These are phyloP conservation scores for Xenentodon cancila DNA, from an alignment of 2,797 vertebrate genomes.

Conservation along the genomic window DNA sequence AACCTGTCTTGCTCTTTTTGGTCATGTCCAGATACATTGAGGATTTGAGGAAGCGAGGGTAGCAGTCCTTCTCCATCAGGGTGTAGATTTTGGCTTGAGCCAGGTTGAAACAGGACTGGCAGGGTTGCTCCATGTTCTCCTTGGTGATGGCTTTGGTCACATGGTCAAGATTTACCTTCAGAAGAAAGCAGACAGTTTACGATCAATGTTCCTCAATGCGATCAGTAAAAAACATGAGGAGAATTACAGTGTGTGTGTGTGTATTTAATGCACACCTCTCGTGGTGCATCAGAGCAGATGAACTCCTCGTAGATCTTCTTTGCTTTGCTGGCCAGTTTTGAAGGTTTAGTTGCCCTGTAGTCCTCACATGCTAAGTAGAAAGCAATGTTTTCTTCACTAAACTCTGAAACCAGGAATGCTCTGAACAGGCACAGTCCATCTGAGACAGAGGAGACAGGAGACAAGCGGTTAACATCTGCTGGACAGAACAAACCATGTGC, in stretches of 20 bases:
- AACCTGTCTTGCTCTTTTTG: slow-evolving; percentile 59
- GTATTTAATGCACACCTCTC: slow-evolving; percentile 85
- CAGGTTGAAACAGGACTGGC: slow-evolving; percentile 80
- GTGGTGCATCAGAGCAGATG: slow-evolving; percentile 89
- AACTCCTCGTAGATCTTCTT: slow-evolving; percentile 94
- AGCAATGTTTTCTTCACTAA: slow-evolving; percentile 96
- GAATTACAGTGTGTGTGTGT: not conserved
- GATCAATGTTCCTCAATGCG: not conserved
- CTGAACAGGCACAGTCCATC: slow-evolving; percentile 93
- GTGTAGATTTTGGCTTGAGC: slow-evolving; percentile 89
- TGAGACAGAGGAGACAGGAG: slow-evolving; percentile 64
- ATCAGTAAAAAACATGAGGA: not conserved
- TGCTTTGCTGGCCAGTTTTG: slow-evolving; percentile 89
- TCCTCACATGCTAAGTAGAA: slow-evolving; percentile 97
- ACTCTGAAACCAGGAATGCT: slow-evolving; percentile 92
- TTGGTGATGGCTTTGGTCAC: slow-evolving; percentile 86
- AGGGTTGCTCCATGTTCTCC: slow-evolving; percentile 78
- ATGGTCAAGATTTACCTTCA: slow-evolving; percentile 94
- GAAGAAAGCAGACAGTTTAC: slow-evolving; percentile 6
- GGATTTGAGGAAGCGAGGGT: slow-evolving; percentile 92
- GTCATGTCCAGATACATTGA: slow-evolving; percentile 73
- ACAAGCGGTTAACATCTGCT: slow-evolving; percentile 19
- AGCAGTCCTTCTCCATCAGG: slow-evolving; percentile 97
- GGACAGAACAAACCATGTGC: not conserved
- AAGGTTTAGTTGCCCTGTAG: slow-evolving; percentile 88